Base-by-base conservation (phyloP, 1,140 invertebrate genomes). In the Argopecten irradians region DNA sequence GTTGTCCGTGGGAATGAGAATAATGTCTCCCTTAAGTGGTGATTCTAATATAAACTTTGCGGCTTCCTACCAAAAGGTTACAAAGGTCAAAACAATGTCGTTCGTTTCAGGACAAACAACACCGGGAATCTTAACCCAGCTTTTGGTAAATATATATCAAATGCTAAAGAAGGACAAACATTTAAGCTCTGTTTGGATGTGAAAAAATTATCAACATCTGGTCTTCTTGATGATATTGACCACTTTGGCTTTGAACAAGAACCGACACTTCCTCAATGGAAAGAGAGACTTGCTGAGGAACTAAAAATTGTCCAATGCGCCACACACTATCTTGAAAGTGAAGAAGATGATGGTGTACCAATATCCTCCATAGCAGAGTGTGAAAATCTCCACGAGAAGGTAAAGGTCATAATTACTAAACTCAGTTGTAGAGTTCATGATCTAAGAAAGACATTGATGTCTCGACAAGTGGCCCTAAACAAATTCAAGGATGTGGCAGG, bases 31-130 rank as follows among this genome's bases (percentile, higher is more conserved):
- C n/a, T n/a, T n/a, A n/a, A n/a, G n/a, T 11, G 19, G 19, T 1
- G 84, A 85, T 34, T 46, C 87, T 22, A 43, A 88, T 36, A 88
- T 88, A n/a, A 88, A 88, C 82, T 88, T 88, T 85, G 83, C 83
- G 0, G 87, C 85, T 5, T 84, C 87, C 32, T n/a, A 36, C 19
- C 32, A 32, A 16, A 87, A 87, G 39, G 71, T 83, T 55, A 14
- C 34, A 34, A 22, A 22, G 22, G 19, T 32, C 34, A 84, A 8
- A 32, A 5, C 22, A 9, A 34, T 35, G 5, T n/a, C 39, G n/a
- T 22, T 86, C 14, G 35, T 41, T 43, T 28, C 36, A 8, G 14
- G 71, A 16, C 41, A 86, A 16, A 71, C 71, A 32, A 86, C 32
- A 34, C 41, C 85, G 1, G 85, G 85, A 13, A 14, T 86, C 16